These are phyloP conservation scores for Ruditapes philippinarum DNA, from an alignment of 1,140 invertebrate genomes.

Conservation along the genomic window DNA sequence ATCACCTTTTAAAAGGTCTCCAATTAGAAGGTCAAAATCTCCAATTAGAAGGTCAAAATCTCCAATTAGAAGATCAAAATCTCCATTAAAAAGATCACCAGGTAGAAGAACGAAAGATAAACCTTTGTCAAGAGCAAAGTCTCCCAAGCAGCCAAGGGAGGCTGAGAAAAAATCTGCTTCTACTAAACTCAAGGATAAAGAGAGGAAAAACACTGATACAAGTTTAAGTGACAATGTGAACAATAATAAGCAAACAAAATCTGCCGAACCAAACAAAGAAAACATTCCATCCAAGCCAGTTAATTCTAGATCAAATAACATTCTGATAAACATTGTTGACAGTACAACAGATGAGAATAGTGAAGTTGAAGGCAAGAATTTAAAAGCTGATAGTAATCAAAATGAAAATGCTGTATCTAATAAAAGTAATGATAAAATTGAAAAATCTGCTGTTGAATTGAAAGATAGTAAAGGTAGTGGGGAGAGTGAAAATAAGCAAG, in stretches of 20 bases:
- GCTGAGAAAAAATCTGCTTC: not conserved
- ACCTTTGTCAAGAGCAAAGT: not conserved
- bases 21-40: slow-evolving; percentile 18
- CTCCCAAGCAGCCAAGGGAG: not conserved
- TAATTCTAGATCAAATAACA: slow-evolving; percentile 35
- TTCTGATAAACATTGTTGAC: slow-evolving; percentile 22
- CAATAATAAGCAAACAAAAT: not conserved
- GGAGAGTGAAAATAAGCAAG: slow-evolving; percentile 21
- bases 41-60: slow-evolving; percentile 8
- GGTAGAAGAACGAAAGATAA: not conserved
- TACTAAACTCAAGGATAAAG: not conserved
- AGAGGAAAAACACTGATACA: not conserved
- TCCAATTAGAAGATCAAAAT: slow-evolving; percentile 8
- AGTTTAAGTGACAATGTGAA: not conserved
- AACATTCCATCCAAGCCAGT: slow-evolving; percentile 3
- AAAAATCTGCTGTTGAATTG: slow-evolving; percentile 6
- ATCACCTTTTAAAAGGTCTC: slow-evolving; percentile 28
- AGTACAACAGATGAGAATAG: not conserved
- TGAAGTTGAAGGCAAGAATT: slow-evolving; percentile 19
- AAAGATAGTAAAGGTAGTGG: not conserved
- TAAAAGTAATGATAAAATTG: not conserved
- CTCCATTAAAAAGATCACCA: not conserved
- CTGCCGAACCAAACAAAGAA: slow-evolving; percentile 47
- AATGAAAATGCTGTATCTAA: slow-evolving; percentile 26
- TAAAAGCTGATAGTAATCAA: slow-evolving; percentile 15